These are phyloP conservation scores for Sesia apiformis DNA, from an alignment of 2,888 invertebrate species.

Conservation along the genomic window DNA sequence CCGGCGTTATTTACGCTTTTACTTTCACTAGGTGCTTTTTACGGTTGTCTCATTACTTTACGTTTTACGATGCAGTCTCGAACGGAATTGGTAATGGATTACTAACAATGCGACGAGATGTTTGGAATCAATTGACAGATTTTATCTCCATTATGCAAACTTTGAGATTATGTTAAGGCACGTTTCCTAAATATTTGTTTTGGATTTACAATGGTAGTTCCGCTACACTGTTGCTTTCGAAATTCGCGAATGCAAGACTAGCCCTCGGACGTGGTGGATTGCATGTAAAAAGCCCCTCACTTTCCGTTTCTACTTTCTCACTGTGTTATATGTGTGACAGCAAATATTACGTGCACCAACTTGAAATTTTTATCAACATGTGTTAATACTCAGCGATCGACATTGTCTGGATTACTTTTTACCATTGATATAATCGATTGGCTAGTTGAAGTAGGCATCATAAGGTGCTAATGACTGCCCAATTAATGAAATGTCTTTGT, in stretches of 20 bases:
- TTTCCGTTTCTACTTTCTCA: slow-evolving; percentile 48
- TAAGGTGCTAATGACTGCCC: too few relatives aligned
- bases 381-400: too few relatives aligned
- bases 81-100: not conserved
- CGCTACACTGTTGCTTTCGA: slow-evolving; percentile 10
- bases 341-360: slow-evolving; percentile 31
- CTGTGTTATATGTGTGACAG: slow-evolving; percentile 17
- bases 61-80: slow-evolving; percentile 5
- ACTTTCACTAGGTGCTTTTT: slow-evolving; percentile 51
- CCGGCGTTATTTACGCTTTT: slow-evolving; percentile 45
- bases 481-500: too few relatives aligned
- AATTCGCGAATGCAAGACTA: slow-evolving; percentile 27
- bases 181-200: not conserved
- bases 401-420: too few relatives aligned
- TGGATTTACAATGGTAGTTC: not conserved
- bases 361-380: not conserved
- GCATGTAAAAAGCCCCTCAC: slow-evolving; percentile 33
- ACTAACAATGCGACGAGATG: not conserved
- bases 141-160: not conserved
- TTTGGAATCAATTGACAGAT: not conserved
- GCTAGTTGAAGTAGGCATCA: too few relatives aligned
- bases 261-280: slow-evolving; percentile 22
- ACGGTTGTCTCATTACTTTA: slow-evolving; percentile 14
- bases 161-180: not conserved
- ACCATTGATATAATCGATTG: too few relatives aligned